Evolutionary conservation across 2,888 invertebrate genomes (phyloP), one percentile per base, ranked within the genome.

Genomic region (Cyrtodaria siliqua): DNA sequence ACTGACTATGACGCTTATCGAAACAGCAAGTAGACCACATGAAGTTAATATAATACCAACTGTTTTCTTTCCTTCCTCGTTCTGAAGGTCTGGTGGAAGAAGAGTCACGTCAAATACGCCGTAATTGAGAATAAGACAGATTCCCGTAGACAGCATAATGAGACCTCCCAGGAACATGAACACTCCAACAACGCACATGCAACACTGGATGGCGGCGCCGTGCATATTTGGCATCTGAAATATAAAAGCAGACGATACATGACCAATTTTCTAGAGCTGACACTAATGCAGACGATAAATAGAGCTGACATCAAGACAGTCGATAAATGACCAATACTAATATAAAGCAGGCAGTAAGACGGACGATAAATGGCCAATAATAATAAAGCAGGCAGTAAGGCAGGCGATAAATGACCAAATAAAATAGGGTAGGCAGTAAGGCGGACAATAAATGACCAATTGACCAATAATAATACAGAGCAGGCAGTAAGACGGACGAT

Each of bases 11-110:
- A 87, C 85, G 60, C 89, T 88, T n/a, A 89, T 71, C 2, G 83
- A 60, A 52, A 88, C 68, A 52, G 82, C 80, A 6, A 75, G 67
- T 16, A 87, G 27, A 49, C 89, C 88, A 18, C 84, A 85, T 27
- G 82, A 83, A n/a, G 86, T 89, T 4, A 90, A 72, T 50, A 89
- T 87, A 47, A 90, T 89, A 9, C 90, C 90, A n/a, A 90, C 86
- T 8, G 88, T 85, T 57, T 74, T 76, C 68, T 89, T 88, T 29
- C 89, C 90, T 38, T 87, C 86, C 27, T 88, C 88, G 52, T 85
- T 89, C 61, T 87, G 86, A 16, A 86, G 77, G 56, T 88, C 85
- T 0, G 87, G 86, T 0, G 89, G 87, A n/a, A 90, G 81, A 8
- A 89, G 78, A 16, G 82, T 70, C 9, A 82, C 86, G 79, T 89